Percentiles rank a stretch among this genome's conserved stretches.
phyloP scores from a whole-genome alignment of 2,797 vertebrate genomes.

The Varecia variegata region DNA sequence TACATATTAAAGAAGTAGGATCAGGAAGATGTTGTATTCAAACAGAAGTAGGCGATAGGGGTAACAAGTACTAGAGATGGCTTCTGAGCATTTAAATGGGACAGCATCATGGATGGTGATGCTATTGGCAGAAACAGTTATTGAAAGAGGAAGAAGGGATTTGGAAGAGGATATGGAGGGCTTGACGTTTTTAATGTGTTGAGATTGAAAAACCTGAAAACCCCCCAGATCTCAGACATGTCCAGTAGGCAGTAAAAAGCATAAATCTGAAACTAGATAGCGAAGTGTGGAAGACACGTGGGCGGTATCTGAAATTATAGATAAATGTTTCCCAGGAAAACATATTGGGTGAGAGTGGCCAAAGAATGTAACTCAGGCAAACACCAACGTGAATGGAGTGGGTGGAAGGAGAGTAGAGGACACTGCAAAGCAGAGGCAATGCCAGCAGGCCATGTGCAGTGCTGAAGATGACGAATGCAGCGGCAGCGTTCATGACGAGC shows the following conservation, averaged over 20 bases:
- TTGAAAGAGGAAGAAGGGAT: neutral
- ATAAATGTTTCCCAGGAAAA: neutral
- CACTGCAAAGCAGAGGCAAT: neutral
- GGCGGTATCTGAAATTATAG: neutral
- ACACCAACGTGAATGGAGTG: neutral
- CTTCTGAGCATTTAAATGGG: neutral
- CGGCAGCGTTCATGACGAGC: neutral
- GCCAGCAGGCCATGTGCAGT: too few relatives aligned
- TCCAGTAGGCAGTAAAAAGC: neutral
- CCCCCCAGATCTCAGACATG: neutral
- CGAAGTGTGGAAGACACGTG: neutral
- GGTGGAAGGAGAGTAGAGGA: neutral
- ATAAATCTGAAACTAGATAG: neutral
- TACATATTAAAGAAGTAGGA: neutral
- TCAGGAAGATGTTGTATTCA: neutral
- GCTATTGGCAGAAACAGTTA: neutral
- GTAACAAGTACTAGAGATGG: neutral
- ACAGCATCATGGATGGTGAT: neutral
- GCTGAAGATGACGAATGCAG: fast-evolving
- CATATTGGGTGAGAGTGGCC: neutral
- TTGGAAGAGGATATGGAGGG: neutral
- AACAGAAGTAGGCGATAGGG: neutral
- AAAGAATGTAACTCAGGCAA: neutral
- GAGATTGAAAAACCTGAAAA: neutral
- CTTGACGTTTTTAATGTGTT: neutral